A percentile compares a stretch with the other conserved stretches of the same genome.
Conservation (phyloP, 1,140 invertebrate genomes). For the Chironomus tepperi region DNA sequence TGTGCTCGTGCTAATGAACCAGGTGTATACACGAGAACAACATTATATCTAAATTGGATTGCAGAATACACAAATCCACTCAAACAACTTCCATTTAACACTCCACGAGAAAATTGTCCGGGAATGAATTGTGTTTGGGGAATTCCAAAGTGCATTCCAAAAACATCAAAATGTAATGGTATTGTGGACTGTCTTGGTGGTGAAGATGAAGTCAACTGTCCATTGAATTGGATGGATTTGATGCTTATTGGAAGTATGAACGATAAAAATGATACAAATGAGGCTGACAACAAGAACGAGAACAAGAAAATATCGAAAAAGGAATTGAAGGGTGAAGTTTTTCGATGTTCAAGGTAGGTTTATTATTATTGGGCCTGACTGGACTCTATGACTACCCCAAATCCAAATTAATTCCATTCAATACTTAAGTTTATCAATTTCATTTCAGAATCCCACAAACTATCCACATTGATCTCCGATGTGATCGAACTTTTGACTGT, state of each 20-base stretch:
- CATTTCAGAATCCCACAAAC: slow-evolving; percentile 52
- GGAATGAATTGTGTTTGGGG: slow-evolving; percentile 56
- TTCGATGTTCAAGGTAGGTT: slow-evolving; percentile 40
- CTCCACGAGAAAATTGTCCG: slow-evolving; percentile 54
- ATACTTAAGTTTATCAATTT: no score
- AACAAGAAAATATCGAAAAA: slow-evolving; percentile 9
- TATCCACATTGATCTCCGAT: slow-evolving; percentile 49
- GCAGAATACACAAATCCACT: slow-evolving; percentile 38
- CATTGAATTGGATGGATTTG: slow-evolving; percentile 33
- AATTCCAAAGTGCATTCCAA: slow-evolving; percentile 54
- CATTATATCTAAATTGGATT: slow-evolving; percentile 66
- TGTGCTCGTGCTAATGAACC: slow-evolving; percentile 66
- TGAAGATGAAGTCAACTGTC: slow-evolving; percentile 65
- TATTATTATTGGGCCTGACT: no score
- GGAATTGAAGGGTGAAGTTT: slow-evolving; percentile 29
- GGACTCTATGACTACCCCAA: no score
- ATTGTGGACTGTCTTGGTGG: slow-evolving; percentile 63
- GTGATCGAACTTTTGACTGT: slow-evolving; percentile 64
- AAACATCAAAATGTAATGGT: slow-evolving; percentile 55
- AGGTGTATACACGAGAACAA: slow-evolving; percentile 73
- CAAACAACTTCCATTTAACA: slow-evolving; percentile 26
- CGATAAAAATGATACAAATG: slow-evolving; percentile 28
- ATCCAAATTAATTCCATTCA: no score
- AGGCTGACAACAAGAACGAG: slow-evolving; percentile 33
- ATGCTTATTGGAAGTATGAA: slow-evolving; percentile 27